Percentiles rank a stretch among this genome's conserved stretches.
Evolutionary conservation across 2,797 vertebrate genomes (phyloP).

Genomic region (Falco cherrug): DNA sequence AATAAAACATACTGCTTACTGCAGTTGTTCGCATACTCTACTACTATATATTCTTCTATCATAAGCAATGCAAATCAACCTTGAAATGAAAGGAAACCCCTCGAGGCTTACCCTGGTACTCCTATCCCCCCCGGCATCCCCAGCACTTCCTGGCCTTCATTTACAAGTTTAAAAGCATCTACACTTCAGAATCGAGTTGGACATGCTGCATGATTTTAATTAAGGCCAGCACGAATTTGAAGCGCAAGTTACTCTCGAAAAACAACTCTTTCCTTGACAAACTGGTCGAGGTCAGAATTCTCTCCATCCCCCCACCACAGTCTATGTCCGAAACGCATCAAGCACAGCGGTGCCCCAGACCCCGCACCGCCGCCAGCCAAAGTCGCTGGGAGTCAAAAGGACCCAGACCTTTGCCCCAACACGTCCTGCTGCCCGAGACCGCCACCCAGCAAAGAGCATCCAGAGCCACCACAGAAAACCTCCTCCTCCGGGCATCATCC

Average conservation of each 20-base stretch:
- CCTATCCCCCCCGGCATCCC: not conserved
- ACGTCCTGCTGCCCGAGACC: not conserved
- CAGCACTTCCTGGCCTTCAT: not conserved
- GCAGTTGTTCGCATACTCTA: not conserved
- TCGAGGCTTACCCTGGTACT: not conserved
- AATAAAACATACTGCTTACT: not conserved
- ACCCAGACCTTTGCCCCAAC: not conserved
- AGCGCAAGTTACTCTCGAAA: not conserved
- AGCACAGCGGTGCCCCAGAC: not conserved
- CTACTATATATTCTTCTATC: not conserved
- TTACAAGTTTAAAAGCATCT: not conserved
- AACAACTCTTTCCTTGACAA: not conserved
- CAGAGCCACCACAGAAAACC: not conserved
- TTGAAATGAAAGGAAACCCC: not conserved
- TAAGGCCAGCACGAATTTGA: not conserved
- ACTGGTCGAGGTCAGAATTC: not conserved
- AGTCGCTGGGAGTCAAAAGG: accelerated
- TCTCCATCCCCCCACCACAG: accelerated
- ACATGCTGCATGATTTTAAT: not conserved
- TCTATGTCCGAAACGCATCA: not conserved
- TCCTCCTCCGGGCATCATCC: accelerated
- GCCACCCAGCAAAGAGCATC: not conserved
- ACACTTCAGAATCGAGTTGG: not conserved
- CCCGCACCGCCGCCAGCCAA: not conserved
- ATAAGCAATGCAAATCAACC: not conserved